Evolutionary conservation across 2,888 invertebrate species (phyloP).

Genomic region (Tanytarsus gracilentus): DNA sequence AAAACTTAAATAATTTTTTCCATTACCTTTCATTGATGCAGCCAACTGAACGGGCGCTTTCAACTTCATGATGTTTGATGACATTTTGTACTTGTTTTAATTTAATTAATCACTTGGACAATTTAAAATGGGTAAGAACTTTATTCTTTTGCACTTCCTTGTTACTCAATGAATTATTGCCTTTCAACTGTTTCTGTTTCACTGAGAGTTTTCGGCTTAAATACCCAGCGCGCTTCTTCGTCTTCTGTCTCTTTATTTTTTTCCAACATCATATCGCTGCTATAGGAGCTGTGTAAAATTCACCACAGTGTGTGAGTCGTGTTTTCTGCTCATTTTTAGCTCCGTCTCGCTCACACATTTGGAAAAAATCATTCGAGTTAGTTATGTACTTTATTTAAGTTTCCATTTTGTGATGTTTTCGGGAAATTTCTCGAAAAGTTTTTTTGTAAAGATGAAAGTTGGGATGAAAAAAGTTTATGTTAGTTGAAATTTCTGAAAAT

Average conservation of each 20-base stretch:
- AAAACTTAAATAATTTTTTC: background rate
- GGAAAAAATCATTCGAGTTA: background rate
- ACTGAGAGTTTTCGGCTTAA: background rate
- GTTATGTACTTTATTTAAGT: background rate
- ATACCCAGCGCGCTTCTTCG: background rate
- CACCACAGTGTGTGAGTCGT: background rate
- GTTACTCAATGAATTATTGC: background rate
- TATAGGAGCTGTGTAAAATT: too few relatives aligned
- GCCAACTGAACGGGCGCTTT: conserved; percentile 20
- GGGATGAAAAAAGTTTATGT: background rate
- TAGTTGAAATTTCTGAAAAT: background rate
- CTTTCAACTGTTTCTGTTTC: background rate
- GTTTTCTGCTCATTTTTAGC: background rate
- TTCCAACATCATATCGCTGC: background rate
- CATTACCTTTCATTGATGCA: conserved; percentile 19
- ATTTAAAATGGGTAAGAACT: background rate
- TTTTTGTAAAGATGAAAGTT: too few relatives aligned
- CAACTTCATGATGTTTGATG: conserved; percentile 22
- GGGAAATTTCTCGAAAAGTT: too few relatives aligned
- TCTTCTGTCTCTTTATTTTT: background rate
- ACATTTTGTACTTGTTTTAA: background rate
- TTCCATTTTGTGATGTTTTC: too few relatives aligned
- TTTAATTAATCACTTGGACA: background rate
- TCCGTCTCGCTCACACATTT: background rate
- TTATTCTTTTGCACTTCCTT: background rate